Percentiles rank a stretch among this genome's conserved stretches.
These are phyloP conservation scores for Choristoneura fumiferana DNA, from an alignment of 1,140 invertebrate genomes.

Conservation along the genomic window DNA sequence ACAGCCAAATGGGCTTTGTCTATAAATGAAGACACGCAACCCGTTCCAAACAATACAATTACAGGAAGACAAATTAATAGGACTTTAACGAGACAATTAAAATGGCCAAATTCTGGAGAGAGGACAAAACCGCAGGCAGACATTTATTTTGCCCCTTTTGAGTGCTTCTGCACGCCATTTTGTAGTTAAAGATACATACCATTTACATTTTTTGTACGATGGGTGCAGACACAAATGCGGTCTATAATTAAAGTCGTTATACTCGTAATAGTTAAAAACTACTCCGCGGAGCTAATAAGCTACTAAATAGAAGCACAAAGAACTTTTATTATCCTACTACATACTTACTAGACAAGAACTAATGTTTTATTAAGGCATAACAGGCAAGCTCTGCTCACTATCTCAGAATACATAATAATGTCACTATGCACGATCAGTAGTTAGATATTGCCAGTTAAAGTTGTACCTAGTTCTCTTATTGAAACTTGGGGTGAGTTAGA, in stretches of 20 bases:
- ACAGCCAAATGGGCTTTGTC: constrained; percentile 1
- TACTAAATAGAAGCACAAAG: no score
- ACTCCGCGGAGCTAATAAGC: no score
- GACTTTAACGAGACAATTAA: constrained; percentile 48
- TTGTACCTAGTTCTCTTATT: no score
- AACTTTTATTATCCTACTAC: no score
- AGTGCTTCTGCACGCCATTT: background rate
- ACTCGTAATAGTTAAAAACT: no score
- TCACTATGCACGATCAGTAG: no score
- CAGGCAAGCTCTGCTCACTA: no score
- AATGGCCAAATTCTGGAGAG: constrained; percentile 33
- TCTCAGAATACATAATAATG: no score
- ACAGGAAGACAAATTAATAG: constrained; percentile 42
- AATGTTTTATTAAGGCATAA: no score
- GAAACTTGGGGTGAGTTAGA: no score
- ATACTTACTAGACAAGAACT: no score
- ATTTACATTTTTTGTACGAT: constrained; percentile 2
- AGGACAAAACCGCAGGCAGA: constrained; percentile 34
- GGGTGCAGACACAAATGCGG: background rate
- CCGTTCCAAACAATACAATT: constrained; percentile 31
- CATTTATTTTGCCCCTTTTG: constrained; percentile 3
- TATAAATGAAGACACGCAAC: constrained; percentile 24
- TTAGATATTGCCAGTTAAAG: no score
- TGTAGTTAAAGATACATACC: background rate
- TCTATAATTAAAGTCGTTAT: background rate